Evolutionary conservation across 37 sponge, comb jelly and placozoan species (phyloP).

Genomic region (Spongia lamella): DNA sequence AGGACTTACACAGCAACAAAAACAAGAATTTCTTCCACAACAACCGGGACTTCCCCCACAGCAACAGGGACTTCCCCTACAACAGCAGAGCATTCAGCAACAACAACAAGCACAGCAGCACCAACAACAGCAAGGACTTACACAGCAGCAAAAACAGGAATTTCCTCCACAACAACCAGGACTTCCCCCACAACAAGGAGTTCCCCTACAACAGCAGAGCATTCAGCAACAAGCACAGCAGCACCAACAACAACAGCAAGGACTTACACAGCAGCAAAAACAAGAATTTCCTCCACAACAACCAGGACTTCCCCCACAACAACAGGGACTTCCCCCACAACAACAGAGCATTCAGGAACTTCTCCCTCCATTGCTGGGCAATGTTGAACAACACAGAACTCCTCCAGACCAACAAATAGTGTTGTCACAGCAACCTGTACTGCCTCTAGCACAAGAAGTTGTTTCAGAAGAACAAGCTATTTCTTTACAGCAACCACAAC

Average conservation of each 20-base stretch:
- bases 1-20: not conserved
- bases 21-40: not conserved
- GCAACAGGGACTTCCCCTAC: constrained; percentile 4
- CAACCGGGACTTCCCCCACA: not conserved
- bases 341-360: not conserved
- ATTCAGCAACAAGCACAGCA: not conserved
- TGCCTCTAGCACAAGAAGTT: not conserved
- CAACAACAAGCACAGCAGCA: not conserved
- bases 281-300: too few relatives aligned
- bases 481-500: not conserved
- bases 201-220: not conserved
- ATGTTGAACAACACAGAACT: not conserved
- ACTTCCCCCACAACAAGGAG: not conserved
- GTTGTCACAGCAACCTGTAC: not conserved
- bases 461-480: not conserved
- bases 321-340: not conserved
- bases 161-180: too few relatives aligned
- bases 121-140: too few relatives aligned
- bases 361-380: not conserved
- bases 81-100: not conserved
- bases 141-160: too few relatives aligned
- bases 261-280: too few relatives aligned
- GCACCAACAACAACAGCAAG: too few relatives aligned
- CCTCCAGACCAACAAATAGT: too few relatives aligned
- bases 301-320: not conserved